Evolutionary conservation across 2,888 invertebrate genomes (phyloP).

Genomic region (Macrosoma leucophasiata): DNA sequence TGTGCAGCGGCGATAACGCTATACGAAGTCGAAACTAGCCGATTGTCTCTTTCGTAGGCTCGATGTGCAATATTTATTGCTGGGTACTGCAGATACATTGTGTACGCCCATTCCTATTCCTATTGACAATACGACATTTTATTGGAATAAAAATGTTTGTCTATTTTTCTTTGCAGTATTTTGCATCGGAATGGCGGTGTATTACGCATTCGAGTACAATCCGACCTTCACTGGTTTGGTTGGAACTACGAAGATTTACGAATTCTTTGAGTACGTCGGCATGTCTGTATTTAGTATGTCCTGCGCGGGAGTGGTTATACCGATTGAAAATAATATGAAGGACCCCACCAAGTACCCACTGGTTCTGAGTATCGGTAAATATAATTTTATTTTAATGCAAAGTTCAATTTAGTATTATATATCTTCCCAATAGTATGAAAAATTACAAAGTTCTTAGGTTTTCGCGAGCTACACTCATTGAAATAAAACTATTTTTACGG

Average conservation of each 20-base stretch:
- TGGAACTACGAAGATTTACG: conserved; percentile 11
- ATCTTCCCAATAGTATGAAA: no score
- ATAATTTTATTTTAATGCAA: not conserved
- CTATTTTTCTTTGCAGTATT: conserved; percentile 35
- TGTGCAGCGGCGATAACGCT: no score
- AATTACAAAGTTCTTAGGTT: no score
- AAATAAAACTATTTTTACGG: no score
- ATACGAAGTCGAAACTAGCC: no score
- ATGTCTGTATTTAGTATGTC: conserved; percentile 76
- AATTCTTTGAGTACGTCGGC: conserved; percentile 56
- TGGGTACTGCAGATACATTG: no score
- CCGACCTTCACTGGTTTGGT: conserved; percentile 34
- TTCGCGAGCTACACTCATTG: no score
- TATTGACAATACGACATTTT: no score
- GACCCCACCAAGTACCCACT: conserved; percentile 36
- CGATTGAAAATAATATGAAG: conserved; percentile 55
- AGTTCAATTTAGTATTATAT: not conserved
- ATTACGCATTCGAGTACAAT: conserved; percentile 37
- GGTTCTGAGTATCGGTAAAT: conserved; percentile 36
- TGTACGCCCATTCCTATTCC: no score
- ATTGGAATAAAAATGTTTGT: no score
- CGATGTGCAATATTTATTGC: no score
- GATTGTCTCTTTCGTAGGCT: no score
- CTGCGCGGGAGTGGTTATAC: conserved; percentile 47
- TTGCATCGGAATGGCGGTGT: conserved; percentile 34